Evolutionary conservation across 2,888 invertebrate species (phyloP).

Genomic region (Omphaloscelis lunosa): DNA sequence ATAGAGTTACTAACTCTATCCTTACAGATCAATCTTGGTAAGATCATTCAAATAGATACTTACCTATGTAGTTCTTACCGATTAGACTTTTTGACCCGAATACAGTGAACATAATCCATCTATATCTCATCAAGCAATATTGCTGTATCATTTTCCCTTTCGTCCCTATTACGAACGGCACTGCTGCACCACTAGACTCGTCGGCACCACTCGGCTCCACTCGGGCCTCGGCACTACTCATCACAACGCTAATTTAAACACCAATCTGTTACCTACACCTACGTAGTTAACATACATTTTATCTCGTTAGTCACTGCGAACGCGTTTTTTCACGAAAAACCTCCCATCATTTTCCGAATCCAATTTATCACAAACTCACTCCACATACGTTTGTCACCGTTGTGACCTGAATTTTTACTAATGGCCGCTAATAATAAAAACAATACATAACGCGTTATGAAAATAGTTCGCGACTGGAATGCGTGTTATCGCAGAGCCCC

Average conservation of each 20-base stretch:
- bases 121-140: conserved; percentile 9
- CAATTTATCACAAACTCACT: conserved; percentile 60
- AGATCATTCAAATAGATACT: not conserved
- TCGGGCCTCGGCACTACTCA: conserved; percentile 33
- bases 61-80: not conserved
- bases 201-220: conserved; percentile 43
- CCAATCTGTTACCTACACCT: conserved; percentile 48
- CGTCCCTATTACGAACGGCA: conserved; percentile 2
- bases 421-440: conserved; percentile 64
- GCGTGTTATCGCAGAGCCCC: conserved; percentile 66
- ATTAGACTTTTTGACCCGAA: not conserved
- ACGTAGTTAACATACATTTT: conserved; percentile 48
- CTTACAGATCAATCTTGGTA: not conserved
- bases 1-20: too few relatives aligned
- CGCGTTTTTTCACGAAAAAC: conserved; percentile 36
- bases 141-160: conserved; percentile 42
- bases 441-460: conserved; percentile 60
- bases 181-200: conserved; percentile 45
- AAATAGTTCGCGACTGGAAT: conserved; percentile 65
- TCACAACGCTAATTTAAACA: conserved; percentile 58
- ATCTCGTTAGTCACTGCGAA: conserved; percentile 34
- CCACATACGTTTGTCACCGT: conserved; percentile 51
- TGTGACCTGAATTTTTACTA: conserved; percentile 63
- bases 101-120: conserved; percentile 2
- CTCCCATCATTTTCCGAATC: conserved; percentile 55